Base-by-base conservation (phyloP, 1,140 invertebrate genomes). In the Scaptomyza graminum region DNA sequence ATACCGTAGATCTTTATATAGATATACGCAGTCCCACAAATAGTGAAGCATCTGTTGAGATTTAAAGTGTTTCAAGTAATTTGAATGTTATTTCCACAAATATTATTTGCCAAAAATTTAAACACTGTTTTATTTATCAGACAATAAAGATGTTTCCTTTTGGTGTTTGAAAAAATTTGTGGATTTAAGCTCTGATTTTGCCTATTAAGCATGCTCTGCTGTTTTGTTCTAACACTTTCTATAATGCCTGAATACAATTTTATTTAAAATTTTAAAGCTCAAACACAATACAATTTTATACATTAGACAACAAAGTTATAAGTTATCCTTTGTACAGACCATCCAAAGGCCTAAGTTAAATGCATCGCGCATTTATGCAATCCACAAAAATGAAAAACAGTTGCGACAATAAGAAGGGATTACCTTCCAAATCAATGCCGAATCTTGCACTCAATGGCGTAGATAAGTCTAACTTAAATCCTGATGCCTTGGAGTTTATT, bases 1-100 rank as follows among this genome's bases (percentile, higher is more conserved):
- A 87, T 13, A 50, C 62, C 39, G 22, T 90, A 4, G 80, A 85
- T 11, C 25, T 89, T 7, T 90, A 47, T 43, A 62, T 89, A 11
- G 85, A 89, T 63, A 6, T 8, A 7, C 59, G 54, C 8, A 7
- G 13, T n/a, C 41, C n/a, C 25, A 5, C 7, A 1, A 16, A 0
- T 1, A 49, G 51, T 0, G 22, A 8, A 8, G 22, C 13, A 2
- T 70, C 54, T 9, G 28, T 28, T 28, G 18, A 16, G 8, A 13
- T 49, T 37, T 56, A 44, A 16, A 6, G 3, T 41, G 4, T n/a
- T n/a, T 41, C 5, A 31, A 31, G 28, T 31, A 41, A n/a, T 41
- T n/a, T 41, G 18, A 22, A 22, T 41, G 3, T 41, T n/a, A 41
- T n/a, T n/a, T n/a, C 18, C n/a, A 41, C 37, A 22, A 22, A 22